phyloP scores from a whole-genome alignment of 2,113 vertebrate genomes.

The Larimichthys crocea region DNA sequence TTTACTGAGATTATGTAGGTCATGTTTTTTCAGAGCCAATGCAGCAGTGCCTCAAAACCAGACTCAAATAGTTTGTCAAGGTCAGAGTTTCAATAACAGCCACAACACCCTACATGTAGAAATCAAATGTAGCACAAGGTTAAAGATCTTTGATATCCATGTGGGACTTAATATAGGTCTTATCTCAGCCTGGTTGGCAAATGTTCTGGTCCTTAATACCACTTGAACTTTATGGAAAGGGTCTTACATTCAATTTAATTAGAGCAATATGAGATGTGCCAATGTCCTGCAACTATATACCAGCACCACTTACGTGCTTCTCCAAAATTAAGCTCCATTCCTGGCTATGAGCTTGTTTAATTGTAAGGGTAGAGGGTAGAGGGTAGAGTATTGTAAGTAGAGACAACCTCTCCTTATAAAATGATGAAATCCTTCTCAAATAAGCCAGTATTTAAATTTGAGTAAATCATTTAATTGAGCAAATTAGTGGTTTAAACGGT shows the following conservation, averaged over 20 bases:
- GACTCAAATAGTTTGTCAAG: slow-evolving; percentile 50
- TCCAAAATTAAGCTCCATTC: slow-evolving; percentile 63
- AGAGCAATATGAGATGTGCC: slow-evolving; percentile 62
- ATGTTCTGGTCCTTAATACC: slow-evolving; percentile 58
- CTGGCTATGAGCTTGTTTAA: slow-evolving; percentile 28
- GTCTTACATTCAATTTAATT: slow-evolving; percentile 66
- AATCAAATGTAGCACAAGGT: slow-evolving; percentile 46
- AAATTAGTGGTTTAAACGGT: slow-evolving; percentile 8
- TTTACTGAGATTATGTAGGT: background rate
- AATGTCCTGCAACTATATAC: slow-evolving; percentile 69
- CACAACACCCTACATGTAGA: slow-evolving; percentile 38
- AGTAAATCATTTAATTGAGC: slow-evolving; percentile 30
- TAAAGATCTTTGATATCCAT: slow-evolving; percentile 68
- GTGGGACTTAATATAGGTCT: slow-evolving; percentile 75
- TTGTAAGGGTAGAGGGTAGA: slow-evolving; percentile 3
- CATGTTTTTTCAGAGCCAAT: slow-evolving; percentile 20
- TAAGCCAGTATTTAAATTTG: slow-evolving; percentile 24
- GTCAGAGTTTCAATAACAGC: slow-evolving; percentile 58
- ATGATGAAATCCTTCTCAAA: slow-evolving; percentile 8
- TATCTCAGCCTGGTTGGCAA: slow-evolving; percentile 68
- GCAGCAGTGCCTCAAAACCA: slow-evolving; percentile 37
- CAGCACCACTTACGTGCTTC: slow-evolving; percentile 67
- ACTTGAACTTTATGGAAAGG: slow-evolving; percentile 69
- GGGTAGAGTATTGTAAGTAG: slow-evolving; percentile 2
- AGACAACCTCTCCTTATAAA: slow-evolving; percentile 37